Conservation (phyloP, 2,888 invertebrate genomes). For the Cyrtodaria siliqua region DNA sequence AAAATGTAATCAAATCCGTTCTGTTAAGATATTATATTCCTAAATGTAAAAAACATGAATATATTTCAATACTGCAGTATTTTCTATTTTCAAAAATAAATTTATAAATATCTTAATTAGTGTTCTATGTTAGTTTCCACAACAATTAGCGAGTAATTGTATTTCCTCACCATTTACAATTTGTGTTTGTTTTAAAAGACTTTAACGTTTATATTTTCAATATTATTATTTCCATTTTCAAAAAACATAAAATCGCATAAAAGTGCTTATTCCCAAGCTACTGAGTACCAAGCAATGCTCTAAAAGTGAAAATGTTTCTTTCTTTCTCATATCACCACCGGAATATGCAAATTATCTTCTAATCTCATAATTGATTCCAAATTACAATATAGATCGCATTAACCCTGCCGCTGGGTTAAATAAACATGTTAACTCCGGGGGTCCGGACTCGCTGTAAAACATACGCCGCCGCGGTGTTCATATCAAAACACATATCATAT, state of each 20-base stretch:
- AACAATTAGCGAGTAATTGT: background rate
- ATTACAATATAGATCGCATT: constrained; percentile 29
- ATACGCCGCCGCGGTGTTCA: constrained; percentile 9
- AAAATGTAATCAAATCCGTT: too few relatives aligned
- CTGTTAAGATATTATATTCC: too few relatives aligned
- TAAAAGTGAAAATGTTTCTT: background rate
- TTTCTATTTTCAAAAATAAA: background rate
- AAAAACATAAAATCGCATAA: too few relatives aligned
- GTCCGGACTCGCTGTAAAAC: constrained; percentile 14
- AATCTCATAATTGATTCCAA: constrained; percentile 59
- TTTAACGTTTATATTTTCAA: too few relatives aligned
- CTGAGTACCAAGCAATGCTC: background rate
- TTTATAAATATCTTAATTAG: background rate
- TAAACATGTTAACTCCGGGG: constrained; percentile 40
- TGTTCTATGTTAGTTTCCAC: background rate
- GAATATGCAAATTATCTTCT: constrained; percentile 28
- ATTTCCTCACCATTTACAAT: too few relatives aligned
- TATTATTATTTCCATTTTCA: too few relatives aligned
- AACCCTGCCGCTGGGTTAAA: constrained; percentile 44
- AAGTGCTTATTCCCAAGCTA: too few relatives aligned
- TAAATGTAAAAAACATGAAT: background rate
- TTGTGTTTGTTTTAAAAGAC: too few relatives aligned
- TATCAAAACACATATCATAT: constrained; percentile 28
- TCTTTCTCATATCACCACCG: background rate
- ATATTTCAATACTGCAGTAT: background rate